phyloP scores from a whole-genome alignment of 1,140 invertebrate species.

The Atopsyche davidsoni region DNA sequence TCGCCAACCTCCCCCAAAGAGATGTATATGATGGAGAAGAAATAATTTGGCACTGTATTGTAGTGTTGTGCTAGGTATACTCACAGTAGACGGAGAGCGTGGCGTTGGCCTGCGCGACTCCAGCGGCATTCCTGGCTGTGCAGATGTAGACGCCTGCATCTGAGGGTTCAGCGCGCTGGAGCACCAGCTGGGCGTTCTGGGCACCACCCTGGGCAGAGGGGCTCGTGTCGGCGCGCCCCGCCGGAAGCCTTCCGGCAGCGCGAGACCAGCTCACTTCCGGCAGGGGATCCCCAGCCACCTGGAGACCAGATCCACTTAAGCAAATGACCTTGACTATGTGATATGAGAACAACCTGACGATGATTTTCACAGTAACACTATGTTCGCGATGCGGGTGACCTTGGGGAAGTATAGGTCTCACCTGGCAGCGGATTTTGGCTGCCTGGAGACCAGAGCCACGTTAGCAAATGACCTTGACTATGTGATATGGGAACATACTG shows the following conservation, averaged over 20 bases:
- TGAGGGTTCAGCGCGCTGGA: conserved; percentile 41
- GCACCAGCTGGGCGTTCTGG: conserved; percentile 30
- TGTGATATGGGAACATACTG: too few relatives aligned
- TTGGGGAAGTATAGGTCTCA: too few relatives aligned
- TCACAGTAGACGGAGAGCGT: conserved; percentile 47
- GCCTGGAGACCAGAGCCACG: conserved; percentile 43
- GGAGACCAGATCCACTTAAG: conserved; percentile 34
- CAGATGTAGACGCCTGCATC: conserved; percentile 48
- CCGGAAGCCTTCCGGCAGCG: conserved; percentile 41
- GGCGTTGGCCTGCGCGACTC: conserved; percentile 43
- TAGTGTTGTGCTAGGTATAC: too few relatives aligned
- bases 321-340: conserved; percentile 44
- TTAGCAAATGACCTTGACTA: conserved; percentile 43
- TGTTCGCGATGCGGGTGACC: too few relatives aligned
- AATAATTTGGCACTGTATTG: background rate
- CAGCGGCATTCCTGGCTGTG: conserved; percentile 45
- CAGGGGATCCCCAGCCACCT: conserved; percentile 75
- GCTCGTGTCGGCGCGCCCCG: conserved; percentile 17
- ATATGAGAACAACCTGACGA: too few relatives aligned
- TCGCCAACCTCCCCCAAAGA: too few relatives aligned
- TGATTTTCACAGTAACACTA: too few relatives aligned
- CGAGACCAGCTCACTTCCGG: conserved; percentile 82
- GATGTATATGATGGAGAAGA: background rate
- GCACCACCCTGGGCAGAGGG: background rate
- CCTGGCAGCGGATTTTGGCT: conserved; percentile 45